Evolutionary conservation across 2,888 invertebrate species (phyloP), one percentile per base, ranked within the genome.

Genomic region (Cremastobaeus sp.): DNA sequence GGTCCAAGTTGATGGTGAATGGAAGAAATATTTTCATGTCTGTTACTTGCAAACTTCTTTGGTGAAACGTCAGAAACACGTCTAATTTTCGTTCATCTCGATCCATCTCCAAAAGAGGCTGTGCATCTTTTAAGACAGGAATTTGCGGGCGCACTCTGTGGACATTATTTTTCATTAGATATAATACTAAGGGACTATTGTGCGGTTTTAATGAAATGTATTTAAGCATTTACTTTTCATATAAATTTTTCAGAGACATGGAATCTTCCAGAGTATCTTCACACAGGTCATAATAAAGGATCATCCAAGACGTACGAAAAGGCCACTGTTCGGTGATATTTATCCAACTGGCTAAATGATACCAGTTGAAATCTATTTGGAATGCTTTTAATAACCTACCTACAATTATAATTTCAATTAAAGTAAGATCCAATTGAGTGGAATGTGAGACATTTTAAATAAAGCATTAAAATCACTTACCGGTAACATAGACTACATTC

Each of bases 271-370:
- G 91, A 71, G 91, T 91, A 20, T 96, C 95, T 85, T 98, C 97
- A 80, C 92, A 93, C 64, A 94, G 92, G 87, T 98, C 98, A 85
- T 95, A 96, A 87, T 96, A 95, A 82, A 97, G 92, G 76, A 99
- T 97, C 83, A 99, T 94, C 98, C 98, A 98, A 9, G 98, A 98
- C 18, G 98, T 96, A 59, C 98, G 91, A 88, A 97, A 95, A 0
- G 99, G 99, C 99, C 99, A 99, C 87, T 99, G 99, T 86, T 99
- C 99, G 0, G 98, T 97, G 64, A 99, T 92, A 88, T 99, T 98
- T 78, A 99, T 95, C 99, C 99, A 99, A 66, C 96, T 96, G 73
- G 98, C 98, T 80, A 99, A 90, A 81, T 97, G 95, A 89, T 98
- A 96, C 99, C 99, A 99, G 89, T 96, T 97, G 89, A 99, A 99